Evolutionary conservation across 2,888 invertebrate species (phyloP), one percentile per base, ranked within the genome.

Genomic region (Sericinus montela): DNA sequence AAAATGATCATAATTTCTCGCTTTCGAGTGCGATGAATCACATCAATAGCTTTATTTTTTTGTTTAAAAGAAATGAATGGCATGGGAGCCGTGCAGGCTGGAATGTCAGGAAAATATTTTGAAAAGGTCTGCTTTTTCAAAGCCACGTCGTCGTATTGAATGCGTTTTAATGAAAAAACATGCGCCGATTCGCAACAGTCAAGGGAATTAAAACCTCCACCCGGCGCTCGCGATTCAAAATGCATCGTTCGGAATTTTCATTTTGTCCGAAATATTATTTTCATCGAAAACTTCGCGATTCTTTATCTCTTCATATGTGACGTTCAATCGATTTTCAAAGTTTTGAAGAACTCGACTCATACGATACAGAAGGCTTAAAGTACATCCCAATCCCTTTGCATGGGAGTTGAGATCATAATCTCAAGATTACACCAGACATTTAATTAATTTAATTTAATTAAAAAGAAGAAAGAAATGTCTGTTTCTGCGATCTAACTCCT

Each of bases 161-260:
- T 88, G 84, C 80, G 86, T 85, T 88, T 87, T 87, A 87, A 87
- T 87, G 87, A 87, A 88, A 88, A 87, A 87, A 86, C 86, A 87
- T 84, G 84, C 85, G 78, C 85, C 85, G 84, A 86, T 83, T 87
- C 84, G 82, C 78, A 75, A 84, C 83, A 86, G 86, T 80, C 87
- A 80, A 84, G 86, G 86, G 87, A 86, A 87, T 87, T 88, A 86
- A 86, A 85, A 76, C 77, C 82, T 72, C 62, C 46, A 60, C 55
- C 62, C 62, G 61, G 60, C 60, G 62, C 55, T 74, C 69, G 72
- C 72, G 72, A 75, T 72, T 69, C 65, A 70, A 71, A 73, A 71
- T 69, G 72, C 73, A 72, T 71, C 81, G 77, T 79, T 77, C 75
- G 73, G 77, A 77, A 82, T 85, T 84, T 85, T 77, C 83, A 83